Evolutionary conservation across 2,797 vertebrate species (phyloP).

Genomic region (Sorex maritimensis): DNA sequence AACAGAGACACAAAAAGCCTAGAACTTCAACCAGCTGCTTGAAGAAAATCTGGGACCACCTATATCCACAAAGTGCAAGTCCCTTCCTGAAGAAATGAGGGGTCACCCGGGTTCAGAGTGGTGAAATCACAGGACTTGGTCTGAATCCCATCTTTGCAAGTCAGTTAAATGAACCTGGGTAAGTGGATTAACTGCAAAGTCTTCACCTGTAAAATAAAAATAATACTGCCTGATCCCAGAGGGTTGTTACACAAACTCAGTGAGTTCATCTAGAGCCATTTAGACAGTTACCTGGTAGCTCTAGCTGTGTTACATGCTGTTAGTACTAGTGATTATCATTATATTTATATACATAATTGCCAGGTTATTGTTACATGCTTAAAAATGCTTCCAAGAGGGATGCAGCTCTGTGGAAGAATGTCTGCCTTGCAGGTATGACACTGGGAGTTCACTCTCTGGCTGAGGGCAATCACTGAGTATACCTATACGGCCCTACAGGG

Average conservation of each 20-base stretch:
- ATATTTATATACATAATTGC: too few species aligned
- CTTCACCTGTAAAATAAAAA: constrained; percentile 46
- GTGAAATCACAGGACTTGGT: background rate
- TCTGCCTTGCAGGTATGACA: too few species aligned
- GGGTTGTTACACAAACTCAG: background rate
- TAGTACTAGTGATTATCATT: background rate
- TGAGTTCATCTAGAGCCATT: background rate
- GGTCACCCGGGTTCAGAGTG: background rate
- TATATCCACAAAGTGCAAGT: background rate
- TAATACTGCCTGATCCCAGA: background rate
- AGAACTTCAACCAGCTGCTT: background rate
- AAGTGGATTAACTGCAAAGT: constrained; percentile 11
- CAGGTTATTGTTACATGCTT: background rate
- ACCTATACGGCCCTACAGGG: too few species aligned
- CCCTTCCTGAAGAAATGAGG: background rate
- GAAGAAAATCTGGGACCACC: background rate
- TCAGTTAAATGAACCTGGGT: background rate
- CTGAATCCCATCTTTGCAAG: background rate
- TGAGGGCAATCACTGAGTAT: too few species aligned
- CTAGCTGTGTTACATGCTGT: background rate
- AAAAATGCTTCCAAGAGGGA: background rate
- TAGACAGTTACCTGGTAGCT: background rate
- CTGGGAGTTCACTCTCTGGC: too few species aligned
- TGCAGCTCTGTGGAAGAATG: too few species aligned
- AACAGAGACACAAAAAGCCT: constrained; percentile 48